A percentile compares a stretch with the other conserved stretches of the same genome.
These are phyloP conservation scores for Zygogramma bicolorata DNA, from an alignment of 2,888 invertebrate species.

Conservation along the genomic window DNA sequence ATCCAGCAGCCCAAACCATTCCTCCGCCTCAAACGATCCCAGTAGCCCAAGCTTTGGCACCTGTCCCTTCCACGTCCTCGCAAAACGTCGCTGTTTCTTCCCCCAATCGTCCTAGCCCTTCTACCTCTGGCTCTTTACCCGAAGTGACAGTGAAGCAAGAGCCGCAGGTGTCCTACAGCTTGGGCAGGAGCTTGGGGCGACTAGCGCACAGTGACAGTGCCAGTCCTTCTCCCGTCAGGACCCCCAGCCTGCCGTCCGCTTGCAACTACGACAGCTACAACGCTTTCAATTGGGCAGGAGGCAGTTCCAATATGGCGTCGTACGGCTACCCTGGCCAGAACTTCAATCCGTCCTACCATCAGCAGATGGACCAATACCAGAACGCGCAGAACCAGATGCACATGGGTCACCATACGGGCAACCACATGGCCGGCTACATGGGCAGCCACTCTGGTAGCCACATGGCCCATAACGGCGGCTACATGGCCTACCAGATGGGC, in stretches of 20 bases:
- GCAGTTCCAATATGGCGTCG: background rate
- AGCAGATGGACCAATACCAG: background rate
- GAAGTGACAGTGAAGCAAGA: background rate
- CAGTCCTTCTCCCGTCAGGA: background rate
- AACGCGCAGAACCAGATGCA: background rate
- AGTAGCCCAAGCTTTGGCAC: too few relatives aligned
- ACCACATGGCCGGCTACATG: background rate
- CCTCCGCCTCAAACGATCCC: background rate
- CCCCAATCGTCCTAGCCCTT: too few relatives aligned
- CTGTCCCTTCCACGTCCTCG: too few relatives aligned
- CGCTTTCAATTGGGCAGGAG: background rate
- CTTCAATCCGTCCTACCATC: background rate
- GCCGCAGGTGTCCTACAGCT: too few relatives aligned
- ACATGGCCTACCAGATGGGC: conserved; percentile 59
- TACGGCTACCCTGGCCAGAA: background rate
- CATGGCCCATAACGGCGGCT: too few relatives aligned
- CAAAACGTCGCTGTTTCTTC: background rate
- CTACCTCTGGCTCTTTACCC: too few relatives aligned
- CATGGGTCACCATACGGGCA: background rate
- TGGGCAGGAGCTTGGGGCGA: background rate
- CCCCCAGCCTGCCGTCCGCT: background rate
- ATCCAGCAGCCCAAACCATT: background rate
- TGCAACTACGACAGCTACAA: background rate
- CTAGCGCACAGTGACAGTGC: background rate
- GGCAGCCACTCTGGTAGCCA: too few relatives aligned